phyloP scores from a whole-genome alignment of 2,888 invertebrate species.

The Tachystola acroxantha region DNA sequence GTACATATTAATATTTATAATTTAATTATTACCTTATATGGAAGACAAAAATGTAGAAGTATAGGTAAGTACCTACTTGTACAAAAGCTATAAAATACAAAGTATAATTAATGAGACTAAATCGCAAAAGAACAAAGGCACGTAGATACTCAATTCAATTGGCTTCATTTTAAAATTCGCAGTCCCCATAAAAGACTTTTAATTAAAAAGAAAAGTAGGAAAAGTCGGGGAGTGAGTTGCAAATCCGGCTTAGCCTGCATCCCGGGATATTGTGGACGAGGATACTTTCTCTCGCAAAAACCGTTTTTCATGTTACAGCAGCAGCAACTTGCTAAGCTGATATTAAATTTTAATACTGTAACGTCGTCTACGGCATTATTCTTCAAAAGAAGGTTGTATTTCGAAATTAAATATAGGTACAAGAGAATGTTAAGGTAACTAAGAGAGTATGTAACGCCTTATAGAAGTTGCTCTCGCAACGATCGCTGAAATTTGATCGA shows the following conservation, averaged over 20 bases:
- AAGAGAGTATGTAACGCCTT: too few relatives aligned
- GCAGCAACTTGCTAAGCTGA: slow-evolving; percentile 23
- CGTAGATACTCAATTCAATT: slow-evolving; percentile 31
- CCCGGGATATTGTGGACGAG: slow-evolving; percentile 46
- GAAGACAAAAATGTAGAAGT: too few relatives aligned
- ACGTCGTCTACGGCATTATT: too few relatives aligned
- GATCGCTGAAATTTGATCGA: too few relatives aligned
- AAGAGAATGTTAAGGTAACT: too few relatives aligned
- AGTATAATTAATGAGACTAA: background rate
- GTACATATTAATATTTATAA: too few relatives aligned
- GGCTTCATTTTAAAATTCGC: slow-evolving; percentile 35
- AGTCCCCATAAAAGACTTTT: slow-evolving; percentile 58
- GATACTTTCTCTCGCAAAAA: slow-evolving; percentile 52
- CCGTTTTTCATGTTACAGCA: slow-evolving; percentile 48
- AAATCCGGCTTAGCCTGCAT: slow-evolving; percentile 60
- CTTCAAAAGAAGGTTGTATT: too few relatives aligned
- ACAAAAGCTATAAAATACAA: background rate
- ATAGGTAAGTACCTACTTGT: too few relatives aligned
- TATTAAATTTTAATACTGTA: slow-evolving; percentile 20
- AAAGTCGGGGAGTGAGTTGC: slow-evolving; percentile 55
- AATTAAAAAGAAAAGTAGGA: slow-evolving; percentile 62
- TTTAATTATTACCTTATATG: too few relatives aligned
- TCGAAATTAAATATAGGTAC: too few relatives aligned
- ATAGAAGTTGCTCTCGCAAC: too few relatives aligned
- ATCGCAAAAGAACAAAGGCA: slow-evolving; percentile 10